These are phyloP conservation scores for Apteryx mantelli DNA, from an alignment of 2,113 vertebrate genomes.

Conservation along the genomic window DNA sequence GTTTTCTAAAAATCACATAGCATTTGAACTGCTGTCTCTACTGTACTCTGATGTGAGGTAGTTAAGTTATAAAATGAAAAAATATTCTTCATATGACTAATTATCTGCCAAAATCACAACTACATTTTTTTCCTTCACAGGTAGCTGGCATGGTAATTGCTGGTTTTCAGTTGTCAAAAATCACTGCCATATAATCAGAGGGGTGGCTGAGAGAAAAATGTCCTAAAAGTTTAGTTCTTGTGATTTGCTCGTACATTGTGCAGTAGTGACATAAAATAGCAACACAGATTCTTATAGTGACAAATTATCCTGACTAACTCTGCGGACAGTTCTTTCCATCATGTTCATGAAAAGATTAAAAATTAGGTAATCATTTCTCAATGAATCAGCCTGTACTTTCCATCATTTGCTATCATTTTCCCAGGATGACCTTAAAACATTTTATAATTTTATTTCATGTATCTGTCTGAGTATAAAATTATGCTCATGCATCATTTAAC, in stretches of 20 bases:
- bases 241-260: neutral
- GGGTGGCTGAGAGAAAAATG: neutral
- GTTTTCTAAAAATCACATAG: neutral
- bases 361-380: slow-evolving; percentile 19
- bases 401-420: slow-evolving; percentile 44
- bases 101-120: neutral
- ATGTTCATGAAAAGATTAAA: neutral
- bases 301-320: neutral
- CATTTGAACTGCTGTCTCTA: neutral
- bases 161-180: neutral
- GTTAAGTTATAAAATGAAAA: neutral
- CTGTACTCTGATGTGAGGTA: neutral
- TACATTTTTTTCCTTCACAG: neutral
- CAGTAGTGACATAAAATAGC: neutral
- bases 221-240: neutral
- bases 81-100: neutral
- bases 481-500: slow-evolving; percentile 47
- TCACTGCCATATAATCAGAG: neutral
- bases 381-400: slow-evolving; percentile 14
- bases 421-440: slow-evolving; percentile 52
- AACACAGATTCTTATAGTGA: neutral
- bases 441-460: slow-evolving; percentile 54
- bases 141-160: neutral
- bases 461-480: slow-evolving; percentile 33
- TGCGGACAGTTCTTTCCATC: slow-evolving; percentile 11